Percentiles rank a stretch among this genome's conserved stretches.
Conservation (phyloP, 1,140 invertebrate genomes). For the Anastrepha obliqua region DNA sequence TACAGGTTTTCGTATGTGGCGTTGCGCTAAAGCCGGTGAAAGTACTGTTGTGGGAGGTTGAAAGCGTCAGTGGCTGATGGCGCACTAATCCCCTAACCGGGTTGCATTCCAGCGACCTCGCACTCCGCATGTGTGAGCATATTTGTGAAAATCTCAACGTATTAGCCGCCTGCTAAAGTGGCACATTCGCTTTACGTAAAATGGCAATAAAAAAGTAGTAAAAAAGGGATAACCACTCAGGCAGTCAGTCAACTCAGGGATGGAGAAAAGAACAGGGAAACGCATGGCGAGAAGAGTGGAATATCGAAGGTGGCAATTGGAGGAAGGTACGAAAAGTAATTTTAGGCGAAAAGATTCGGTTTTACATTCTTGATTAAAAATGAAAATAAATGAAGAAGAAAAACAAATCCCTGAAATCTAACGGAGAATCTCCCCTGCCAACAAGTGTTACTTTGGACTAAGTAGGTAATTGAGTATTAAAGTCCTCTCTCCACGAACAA, state of each 20-base stretch:
- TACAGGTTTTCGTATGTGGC: background rate
- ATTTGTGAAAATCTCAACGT: constrained; percentile 5
- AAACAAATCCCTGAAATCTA: too few relatives aligned
- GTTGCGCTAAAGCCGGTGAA: background rate
- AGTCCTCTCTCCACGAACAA: too few relatives aligned
- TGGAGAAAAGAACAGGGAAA: background rate
- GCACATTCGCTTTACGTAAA: constrained; percentile 39
- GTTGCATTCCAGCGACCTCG: background rate
- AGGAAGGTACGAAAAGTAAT: constrained; percentile 5
- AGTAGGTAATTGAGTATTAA: too few relatives aligned
- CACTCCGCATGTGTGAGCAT: background rate
- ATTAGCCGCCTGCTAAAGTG: constrained; percentile 29
- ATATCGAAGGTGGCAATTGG: background rate
- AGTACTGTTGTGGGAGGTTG: background rate
- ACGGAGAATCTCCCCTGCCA: too few relatives aligned
- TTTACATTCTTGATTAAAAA: background rate
- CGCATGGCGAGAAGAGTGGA: background rate
- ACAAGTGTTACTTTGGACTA: too few relatives aligned
- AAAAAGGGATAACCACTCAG: constrained; percentile 44
- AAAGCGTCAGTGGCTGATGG: background rate
- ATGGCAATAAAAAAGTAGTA: constrained; percentile 50
- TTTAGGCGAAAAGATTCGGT: background rate
- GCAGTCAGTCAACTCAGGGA: background rate
- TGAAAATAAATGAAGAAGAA: constrained; percentile 3
- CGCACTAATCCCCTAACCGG: constrained; percentile 19